Base-by-base conservation (phyloP, 1,140 invertebrate species). In the Drosophila bocqueti region DNA sequence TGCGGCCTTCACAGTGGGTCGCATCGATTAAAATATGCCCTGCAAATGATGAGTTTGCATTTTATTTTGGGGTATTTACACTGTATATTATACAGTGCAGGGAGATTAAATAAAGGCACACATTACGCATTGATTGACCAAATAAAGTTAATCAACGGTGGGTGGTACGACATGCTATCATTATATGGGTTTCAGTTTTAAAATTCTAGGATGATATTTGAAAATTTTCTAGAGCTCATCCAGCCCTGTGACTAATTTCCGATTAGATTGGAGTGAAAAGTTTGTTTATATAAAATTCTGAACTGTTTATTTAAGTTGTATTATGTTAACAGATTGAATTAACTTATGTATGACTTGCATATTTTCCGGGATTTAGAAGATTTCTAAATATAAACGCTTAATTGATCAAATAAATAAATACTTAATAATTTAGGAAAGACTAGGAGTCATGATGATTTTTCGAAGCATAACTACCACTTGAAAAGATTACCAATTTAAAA, bases 1-100 rank as follows among this genome's bases (percentile, higher is more conserved):
- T 64, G 66, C 67, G 76, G 65, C 76, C 58, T 79, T 78, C 64
- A 77, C 75, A 77, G 75, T 77, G 75, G 75, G 74, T 38, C 74
- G 40, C 43, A 57, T 50, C 40, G 57, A 58, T 47, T 69, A 43
- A 68, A 77, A 49, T 61, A 31, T 68, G 73, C 57, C 11, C 52
- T 34, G 18, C 43, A 43, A 60, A 52, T 16, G 46, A 74, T 74
- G 68, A 74, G 34, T 40, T 61, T 46, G 52, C 29, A 55, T 46
- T 49, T 73, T 50, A 24, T 43, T 60, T 24, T 3, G n/a, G n/a
- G 16, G 13, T 29, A 15, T 43, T 7, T 43, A 13, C 29, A 45
- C 24, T 24, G 24, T 24, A 24, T 24, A 24, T 24, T 24, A 24
- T 43, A 13, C 29, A 31, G 10, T 24, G 21, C 8, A 15, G 18